A percentile compares a stretch with the other conserved stretches of the same genome.
Conservation (phyloP, 2,113 vertebrate genomes). For the Ciconia boyciana region DNA sequence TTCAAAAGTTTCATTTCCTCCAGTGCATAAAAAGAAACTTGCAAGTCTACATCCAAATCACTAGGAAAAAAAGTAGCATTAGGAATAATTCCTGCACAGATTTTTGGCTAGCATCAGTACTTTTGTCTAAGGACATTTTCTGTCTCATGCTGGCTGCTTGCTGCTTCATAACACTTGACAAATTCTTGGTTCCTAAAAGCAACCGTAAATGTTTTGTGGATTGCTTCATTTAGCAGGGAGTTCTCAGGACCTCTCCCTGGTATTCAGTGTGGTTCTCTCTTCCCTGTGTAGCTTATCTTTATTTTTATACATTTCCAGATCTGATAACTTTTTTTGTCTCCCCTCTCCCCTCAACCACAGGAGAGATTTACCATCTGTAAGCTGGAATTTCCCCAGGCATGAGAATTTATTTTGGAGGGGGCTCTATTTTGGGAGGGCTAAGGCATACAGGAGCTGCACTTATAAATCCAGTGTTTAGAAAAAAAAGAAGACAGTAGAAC, state of each 20-base stretch:
- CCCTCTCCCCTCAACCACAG: not conserved
- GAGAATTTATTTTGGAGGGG: not conserved
- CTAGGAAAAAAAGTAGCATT: not conserved
- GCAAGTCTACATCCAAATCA: slow-evolving; percentile 23
- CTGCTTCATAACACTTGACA: slow-evolving; percentile 66
- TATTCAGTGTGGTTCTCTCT: slow-evolving; percentile 1
- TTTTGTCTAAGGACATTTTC: slow-evolving; percentile 59
- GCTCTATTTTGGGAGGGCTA: not conserved
- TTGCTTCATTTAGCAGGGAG: slow-evolving; percentile 60
- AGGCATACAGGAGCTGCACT: not conserved
- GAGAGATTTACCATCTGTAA: not conserved
- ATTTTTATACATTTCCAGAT: slow-evolving; percentile 30
- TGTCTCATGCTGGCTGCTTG: slow-evolving; percentile 40
- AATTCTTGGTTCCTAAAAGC: slow-evolving; percentile 68
- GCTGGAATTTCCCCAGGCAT: not conserved
- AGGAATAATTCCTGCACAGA: slow-evolving; percentile 37
- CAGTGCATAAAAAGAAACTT: not conserved
- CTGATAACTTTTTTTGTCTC: not conserved
- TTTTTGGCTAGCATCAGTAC: slow-evolving; percentile 52
- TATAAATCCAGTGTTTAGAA: not conserved
- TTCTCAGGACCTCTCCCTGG: slow-evolving; percentile 18
- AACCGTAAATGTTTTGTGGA: slow-evolving; percentile 61
- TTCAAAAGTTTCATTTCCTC: slow-evolving; percentile 31
- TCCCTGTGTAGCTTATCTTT: slow-evolving; percentile 33
- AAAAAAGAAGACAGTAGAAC: not conserved